Conservation (phyloP, 2,888 invertebrate genomes). For the Uropetala carovei region DNA sequence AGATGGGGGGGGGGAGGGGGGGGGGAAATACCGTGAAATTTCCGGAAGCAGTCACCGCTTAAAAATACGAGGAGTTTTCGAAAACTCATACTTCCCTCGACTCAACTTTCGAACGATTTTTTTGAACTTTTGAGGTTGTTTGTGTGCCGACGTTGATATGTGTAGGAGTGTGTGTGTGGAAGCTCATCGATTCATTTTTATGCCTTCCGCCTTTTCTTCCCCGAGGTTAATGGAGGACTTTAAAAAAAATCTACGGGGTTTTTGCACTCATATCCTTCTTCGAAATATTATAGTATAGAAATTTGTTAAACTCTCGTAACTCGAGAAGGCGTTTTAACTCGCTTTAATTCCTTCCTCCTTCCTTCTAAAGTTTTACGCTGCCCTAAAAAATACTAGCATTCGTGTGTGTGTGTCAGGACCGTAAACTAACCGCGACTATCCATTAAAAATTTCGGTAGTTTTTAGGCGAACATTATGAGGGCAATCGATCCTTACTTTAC, state of each 20-base stretch:
- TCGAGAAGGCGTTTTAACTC: not conserved
- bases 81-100: not conserved
- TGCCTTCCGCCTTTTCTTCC: slow-evolving; percentile 48
- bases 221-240: not conserved
- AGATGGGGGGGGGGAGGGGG: not conserved
- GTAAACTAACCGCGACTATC: too few relatives aligned
- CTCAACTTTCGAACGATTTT: slow-evolving; percentile 16
- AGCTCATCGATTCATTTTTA: slow-evolving; percentile 21
- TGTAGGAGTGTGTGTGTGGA: not conserved
- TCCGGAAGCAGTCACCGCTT: slow-evolving; percentile 23
- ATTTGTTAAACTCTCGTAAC: not conserved
- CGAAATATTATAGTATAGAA: not conserved
- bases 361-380: not conserved
- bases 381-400: too few relatives aligned
- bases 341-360: not conserved
- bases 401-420: too few relatives aligned
- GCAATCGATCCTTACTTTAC: not conserved
- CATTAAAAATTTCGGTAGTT: not conserved
- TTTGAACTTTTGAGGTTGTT: not conserved
- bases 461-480: not conserved
- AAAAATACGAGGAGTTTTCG: slow-evolving; percentile 2
- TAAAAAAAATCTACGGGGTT: not conserved
- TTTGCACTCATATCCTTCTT: not conserved
- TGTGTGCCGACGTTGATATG: not conserved
- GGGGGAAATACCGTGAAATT: not conserved